A percentile compares a stretch with the other conserved stretches of the same genome.
Evolutionary conservation across 1,140 invertebrate species (phyloP).

Genomic region (Drosophila quadrilineata): DNA sequence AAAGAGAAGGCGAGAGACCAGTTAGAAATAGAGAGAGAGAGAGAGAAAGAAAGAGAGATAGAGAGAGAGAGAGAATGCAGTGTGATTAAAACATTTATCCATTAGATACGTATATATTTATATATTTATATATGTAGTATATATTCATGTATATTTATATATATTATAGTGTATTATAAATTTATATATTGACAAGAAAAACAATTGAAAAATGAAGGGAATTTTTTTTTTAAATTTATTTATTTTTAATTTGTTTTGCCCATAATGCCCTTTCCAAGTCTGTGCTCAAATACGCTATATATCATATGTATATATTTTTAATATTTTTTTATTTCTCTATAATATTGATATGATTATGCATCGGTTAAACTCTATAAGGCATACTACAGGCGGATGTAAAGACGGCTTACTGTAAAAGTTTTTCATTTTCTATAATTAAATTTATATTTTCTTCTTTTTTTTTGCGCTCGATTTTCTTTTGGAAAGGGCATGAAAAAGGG

Average conservation of each 20-base stretch:
- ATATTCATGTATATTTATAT: conserved; percentile 29
- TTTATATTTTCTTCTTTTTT: no score
- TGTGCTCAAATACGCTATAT: no score
- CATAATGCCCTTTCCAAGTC: conserved; percentile 68
- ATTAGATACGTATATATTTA: conserved; percentile 40
- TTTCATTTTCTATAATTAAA: no score
- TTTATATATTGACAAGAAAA: conserved; percentile 18
- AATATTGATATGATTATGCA: conserved; percentile 18
- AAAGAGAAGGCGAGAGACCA: conserved; percentile 72
- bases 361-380: conserved; percentile 38
- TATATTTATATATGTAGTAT: conserved; percentile 42
- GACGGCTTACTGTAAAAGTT: conserved; percentile 8
- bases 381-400: conserved; percentile 37
- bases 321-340: no score
- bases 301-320: neutral
- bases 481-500: no score
- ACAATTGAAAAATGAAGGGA: no score
- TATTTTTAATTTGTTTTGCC: no score
- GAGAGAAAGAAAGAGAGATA: conserved; percentile 70
- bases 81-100: conserved; percentile 75
- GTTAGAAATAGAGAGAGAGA: conserved; percentile 53
- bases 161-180: neutral
- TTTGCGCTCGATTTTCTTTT: no score
- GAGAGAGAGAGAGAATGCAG: conserved; percentile 75
- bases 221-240: no score